Conservation (phyloP, 2,113 vertebrate genomes). For the Peromyscus leucopus region DNA sequence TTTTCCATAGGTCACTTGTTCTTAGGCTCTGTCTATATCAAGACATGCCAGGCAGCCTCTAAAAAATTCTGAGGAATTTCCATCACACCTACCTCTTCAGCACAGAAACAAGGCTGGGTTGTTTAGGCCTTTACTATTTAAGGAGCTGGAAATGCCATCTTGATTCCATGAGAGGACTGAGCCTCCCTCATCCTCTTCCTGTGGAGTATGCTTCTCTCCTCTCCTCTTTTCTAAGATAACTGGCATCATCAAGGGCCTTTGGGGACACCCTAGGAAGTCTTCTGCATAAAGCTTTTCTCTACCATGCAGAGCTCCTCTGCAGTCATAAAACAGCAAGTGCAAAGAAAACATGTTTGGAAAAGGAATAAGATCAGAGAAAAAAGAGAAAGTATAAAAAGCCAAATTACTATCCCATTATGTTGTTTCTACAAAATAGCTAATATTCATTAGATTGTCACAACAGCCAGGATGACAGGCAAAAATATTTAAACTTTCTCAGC, state of each 20-base stretch:
- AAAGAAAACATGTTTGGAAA: neutral
- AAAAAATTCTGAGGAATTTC: neutral
- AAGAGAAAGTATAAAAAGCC: neutral
- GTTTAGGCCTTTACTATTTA: neutral
- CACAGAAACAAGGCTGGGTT: neutral
- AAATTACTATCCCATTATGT: neutral
- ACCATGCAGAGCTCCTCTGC: neutral
- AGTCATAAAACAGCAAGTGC: neutral
- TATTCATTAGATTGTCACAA: neutral
- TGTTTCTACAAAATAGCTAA: neutral
- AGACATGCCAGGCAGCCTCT: neutral
- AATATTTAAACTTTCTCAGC: neutral
- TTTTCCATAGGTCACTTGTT: neutral
- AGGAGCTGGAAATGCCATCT: neutral
- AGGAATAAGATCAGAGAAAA: neutral
- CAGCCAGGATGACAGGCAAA: neutral
- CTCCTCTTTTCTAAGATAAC: neutral
- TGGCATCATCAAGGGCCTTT: neutral
- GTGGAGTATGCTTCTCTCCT: neutral
- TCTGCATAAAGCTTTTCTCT: neutral
- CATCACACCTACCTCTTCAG: neutral
- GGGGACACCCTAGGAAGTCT: neutral
- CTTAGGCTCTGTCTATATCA: neutral
- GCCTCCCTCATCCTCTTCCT: neutral
- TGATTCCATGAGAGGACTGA: fast-evolving